Evolutionary conservation across 2,113 vertebrate genomes (phyloP), one percentile per base, ranked within the genome.

Genomic region (Pseudois nayaur): DNA sequence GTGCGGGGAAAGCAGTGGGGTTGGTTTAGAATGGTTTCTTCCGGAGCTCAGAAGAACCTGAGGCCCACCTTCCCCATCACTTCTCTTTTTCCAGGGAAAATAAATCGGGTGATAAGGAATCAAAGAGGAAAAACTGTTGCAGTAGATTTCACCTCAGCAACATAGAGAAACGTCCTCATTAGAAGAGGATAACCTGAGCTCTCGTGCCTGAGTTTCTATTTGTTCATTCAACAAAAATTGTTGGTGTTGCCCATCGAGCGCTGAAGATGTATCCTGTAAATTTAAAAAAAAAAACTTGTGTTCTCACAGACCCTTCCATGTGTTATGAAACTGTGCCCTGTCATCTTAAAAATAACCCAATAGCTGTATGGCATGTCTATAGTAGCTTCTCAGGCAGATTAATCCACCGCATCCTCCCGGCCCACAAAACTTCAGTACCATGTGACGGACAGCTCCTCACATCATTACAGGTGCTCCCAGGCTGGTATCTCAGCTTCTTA

Each of bases 391-490:
- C 36, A 23, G 45, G 76, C 27, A 29, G 31, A 14, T 7, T 55
- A 55, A 55, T 1, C 8, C n/a, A 2, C 54, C 64, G 11, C 3
- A 1, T 9, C 60, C 45, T 95, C 27, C 36, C 2, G 0, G 3
- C 8, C 15, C 59, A 2, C 0, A 12, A 4, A 62, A 27, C 21
- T 90, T 96, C 97, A 94, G 95, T 67, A 97, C 98, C 50, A 16
- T 0, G 25, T 2, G 14, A 3, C 0, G 88, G 96, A 97, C 85
- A 98, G 95, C 54, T 85, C 93, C 82, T 2, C 0, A 0, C 3
- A 2, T 13, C 6, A 0, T 1, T 1, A 10, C 4, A 14, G 2
- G 3, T 1, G 23, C 2, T 50, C 45, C 64, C 60, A 31, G 2
- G 8, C 21, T 23, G n/a, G 21, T 9, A 6, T 23, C n/a, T 82